A percentile compares a stretch with the other conserved stretches of the same genome.
These are phyloP conservation scores for Diploscapter pachys DNA, from an alignment of 1,140 invertebrate species.

Conservation along the genomic window DNA sequence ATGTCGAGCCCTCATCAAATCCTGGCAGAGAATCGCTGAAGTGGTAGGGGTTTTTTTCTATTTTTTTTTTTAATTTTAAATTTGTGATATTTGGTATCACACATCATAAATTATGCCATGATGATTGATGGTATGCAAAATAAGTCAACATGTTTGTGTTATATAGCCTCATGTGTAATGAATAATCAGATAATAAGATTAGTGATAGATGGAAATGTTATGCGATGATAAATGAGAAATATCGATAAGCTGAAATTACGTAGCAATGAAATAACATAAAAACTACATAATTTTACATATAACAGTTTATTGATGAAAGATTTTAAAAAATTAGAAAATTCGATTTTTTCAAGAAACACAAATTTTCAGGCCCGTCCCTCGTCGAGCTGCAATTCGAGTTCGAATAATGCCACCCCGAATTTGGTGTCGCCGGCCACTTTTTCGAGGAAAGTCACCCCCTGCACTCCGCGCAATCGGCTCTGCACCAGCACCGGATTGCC, in stretches of 20 bases:
- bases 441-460: slow-evolving; percentile 21
- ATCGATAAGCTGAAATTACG: no score
- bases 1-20: slow-evolving; percentile 37
- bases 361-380: slow-evolving; percentile 17
- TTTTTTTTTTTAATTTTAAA: neutral
- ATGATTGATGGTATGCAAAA: neutral
- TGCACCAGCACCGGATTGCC: slow-evolving; percentile 25
- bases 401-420: slow-evolving; percentile 26
- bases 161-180: no score
- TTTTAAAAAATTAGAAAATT: no score
- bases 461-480: slow-evolving; percentile 17
- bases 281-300: no score
- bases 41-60: slow-evolving; percentile 4
- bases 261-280: no score
- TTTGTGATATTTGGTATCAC: no score
- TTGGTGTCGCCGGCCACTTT: slow-evolving; percentile 25
- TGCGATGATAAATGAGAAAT: no score
- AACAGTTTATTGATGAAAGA: no score
- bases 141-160: no score
- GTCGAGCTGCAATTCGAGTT: slow-evolving; percentile 12
- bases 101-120: neutral
- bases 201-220: no score
- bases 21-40: slow-evolving; percentile 37
- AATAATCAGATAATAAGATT: no score
- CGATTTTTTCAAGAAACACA: no score